A percentile compares a stretch with the other conserved stretches of the same genome.
Evolutionary conservation across 2,888 invertebrate genomes (phyloP).

Genomic region (Cantharis flavilabris): DNA sequence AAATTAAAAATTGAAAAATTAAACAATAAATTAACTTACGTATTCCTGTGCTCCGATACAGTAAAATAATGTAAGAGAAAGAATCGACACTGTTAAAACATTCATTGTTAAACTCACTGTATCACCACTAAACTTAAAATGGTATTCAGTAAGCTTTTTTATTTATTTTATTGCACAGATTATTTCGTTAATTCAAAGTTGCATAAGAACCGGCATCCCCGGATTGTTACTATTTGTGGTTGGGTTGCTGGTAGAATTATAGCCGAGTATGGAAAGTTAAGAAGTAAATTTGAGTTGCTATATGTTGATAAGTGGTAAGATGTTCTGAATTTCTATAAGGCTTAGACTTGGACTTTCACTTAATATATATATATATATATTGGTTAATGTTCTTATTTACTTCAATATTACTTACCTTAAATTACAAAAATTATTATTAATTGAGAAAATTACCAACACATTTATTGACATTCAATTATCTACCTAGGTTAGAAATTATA

Average conservation of each 20-base stretch:
- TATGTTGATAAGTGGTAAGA: not conserved
- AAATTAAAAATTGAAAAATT: not conserved
- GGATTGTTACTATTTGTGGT: not conserved
- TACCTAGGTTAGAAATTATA: not conserved
- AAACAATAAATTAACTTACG: not conserved
- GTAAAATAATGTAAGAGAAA: not conserved
- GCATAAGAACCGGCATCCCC: slow-evolving; percentile 1
- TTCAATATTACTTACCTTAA: not conserved
- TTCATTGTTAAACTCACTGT: not conserved
- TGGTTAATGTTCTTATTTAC: not conserved
- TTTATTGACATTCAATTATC: not conserved
- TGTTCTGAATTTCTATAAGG: slow-evolving; percentile 1
- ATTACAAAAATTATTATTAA: not conserved
- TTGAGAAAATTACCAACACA: not conserved
- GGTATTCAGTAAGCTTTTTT: not conserved
- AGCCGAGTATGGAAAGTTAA: not conserved
- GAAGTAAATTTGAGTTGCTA: not conserved
- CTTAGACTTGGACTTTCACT: not conserved
- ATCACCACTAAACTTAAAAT: not conserved
- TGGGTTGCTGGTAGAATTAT: not conserved
- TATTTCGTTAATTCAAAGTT: not conserved
- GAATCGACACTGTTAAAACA: not conserved
- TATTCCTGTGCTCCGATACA: not conserved
- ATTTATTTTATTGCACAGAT: not conserved
- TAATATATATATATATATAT: not conserved